These are phyloP conservation scores for Eupithecia dodoneata DNA, from an alignment of 2,888 invertebrate genomes.

Conservation along the genomic window DNA sequence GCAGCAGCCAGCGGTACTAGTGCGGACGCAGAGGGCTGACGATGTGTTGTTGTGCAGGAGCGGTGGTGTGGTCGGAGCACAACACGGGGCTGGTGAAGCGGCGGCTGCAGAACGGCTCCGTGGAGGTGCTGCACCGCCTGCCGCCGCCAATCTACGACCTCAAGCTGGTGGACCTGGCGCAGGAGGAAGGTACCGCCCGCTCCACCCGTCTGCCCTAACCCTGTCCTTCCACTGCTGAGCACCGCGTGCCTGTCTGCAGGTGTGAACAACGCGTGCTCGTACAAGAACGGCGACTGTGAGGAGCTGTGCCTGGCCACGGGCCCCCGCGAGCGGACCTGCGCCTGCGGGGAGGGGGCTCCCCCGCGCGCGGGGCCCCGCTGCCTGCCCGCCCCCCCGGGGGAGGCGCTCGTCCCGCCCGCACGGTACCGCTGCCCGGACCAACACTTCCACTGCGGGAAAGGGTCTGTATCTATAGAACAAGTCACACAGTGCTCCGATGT, in stretches of 20 bases:
- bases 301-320: constrained; percentile 89
- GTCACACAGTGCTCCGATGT: neutral
- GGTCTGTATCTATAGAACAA: constrained; percentile 46
- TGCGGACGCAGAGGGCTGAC: neutral
- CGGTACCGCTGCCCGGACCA: constrained; percentile 48
- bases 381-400: constrained; percentile 48
- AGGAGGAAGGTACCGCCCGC: constrained; percentile 73
- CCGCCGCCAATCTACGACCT: constrained; percentile 88
- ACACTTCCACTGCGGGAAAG: constrained; percentile 84
- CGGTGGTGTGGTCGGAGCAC: constrained; percentile 89
- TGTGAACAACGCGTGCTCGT: constrained; percentile 62
- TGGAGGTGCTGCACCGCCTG: constrained; percentile 81
- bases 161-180: constrained; percentile 85
- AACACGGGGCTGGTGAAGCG: constrained; percentile 87
- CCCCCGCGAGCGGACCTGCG: constrained; percentile 85
- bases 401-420: constrained; percentile 46
- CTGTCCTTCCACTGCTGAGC: neutral
- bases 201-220: neutral
- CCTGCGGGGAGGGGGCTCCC: constrained; percentile 68
- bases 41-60: constrained; percentile 58
- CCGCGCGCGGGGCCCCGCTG: constrained; percentile 35
- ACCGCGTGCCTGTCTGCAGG: constrained; percentile 35
- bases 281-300: constrained; percentile 83
- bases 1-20: neutral
- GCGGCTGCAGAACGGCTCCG: constrained; percentile 84